These are phyloP conservation scores for Drosophila teissieri DNA, from an alignment of 1,140 invertebrate genomes.

Conservation along the genomic window DNA sequence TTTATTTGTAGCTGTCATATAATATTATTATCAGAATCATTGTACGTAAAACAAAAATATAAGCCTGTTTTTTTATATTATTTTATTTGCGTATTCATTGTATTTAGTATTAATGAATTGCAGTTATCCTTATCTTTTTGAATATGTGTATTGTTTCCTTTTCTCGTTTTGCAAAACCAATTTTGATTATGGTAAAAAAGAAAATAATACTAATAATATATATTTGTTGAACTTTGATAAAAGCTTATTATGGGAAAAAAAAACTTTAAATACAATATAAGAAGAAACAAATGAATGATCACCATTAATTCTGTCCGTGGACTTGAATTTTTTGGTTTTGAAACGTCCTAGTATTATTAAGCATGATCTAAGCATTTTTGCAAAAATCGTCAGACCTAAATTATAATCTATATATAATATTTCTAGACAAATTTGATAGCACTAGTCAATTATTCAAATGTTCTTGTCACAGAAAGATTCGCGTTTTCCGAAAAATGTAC, in stretches of 20 bases:
- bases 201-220: too few species aligned
- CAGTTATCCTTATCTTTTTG: background rate
- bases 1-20: too few species aligned
- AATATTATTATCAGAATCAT: background rate
- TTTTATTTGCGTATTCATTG: background rate
- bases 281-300: background rate
- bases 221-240: background rate
- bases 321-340: slow-evolving; percentile 24
- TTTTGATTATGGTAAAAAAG: background rate
- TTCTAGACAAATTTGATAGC: slow-evolving; percentile 16
- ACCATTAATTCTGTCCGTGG: slow-evolving; percentile 27
- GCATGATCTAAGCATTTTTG: slow-evolving; percentile 18
- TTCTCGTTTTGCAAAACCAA: background rate
- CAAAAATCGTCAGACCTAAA: slow-evolving; percentile 8
- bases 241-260: background rate
- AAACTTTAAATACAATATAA: background rate
- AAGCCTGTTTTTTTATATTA: too few species aligned
- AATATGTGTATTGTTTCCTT: background rate
- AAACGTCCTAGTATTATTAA: background rate
- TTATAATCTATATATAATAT: slow-evolving; percentile 6
- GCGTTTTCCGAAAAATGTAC: background rate
- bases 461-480: background rate
- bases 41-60: too few species aligned
- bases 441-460: background rate
- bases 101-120: background rate